Evolutionary conservation across 2,888 invertebrate species (phyloP).

Genomic region (Antheraea yamamai): DNA sequence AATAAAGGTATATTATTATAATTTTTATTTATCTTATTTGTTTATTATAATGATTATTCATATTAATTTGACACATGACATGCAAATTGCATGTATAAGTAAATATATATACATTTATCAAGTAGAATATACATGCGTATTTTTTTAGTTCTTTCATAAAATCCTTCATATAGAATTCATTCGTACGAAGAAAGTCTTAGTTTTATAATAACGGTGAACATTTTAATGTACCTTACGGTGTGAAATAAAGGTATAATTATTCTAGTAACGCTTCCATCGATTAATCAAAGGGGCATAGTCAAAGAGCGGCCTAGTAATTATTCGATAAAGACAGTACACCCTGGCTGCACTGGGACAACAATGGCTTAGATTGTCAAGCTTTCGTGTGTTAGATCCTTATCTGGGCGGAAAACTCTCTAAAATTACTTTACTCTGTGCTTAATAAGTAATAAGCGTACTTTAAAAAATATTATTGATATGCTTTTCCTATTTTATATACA

Average conservation of each 20-base stretch:
- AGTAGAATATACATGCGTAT: no score
- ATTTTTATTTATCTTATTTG: no score
- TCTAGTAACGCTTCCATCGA: neutral
- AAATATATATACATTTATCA: no score
- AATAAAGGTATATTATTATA: no score
- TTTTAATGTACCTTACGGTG: neutral
- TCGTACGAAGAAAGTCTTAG: no score
- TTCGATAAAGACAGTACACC: constrained; percentile 29
- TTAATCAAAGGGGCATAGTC: constrained; percentile 27
- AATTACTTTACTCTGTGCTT: constrained; percentile 13
- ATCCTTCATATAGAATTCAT: no score
- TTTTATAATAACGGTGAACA: no score
- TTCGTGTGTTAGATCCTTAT: constrained; percentile 61
- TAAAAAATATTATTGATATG: neutral
- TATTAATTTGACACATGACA: no score
- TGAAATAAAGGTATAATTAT: neutral
- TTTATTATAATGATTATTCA: no score
- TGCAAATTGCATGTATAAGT: no score
- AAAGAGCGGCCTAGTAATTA: constrained; percentile 36
- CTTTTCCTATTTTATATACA: no score
- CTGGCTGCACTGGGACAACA: constrained; percentile 31
- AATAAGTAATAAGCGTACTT: neutral
- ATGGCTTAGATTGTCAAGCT: constrained; percentile 36
- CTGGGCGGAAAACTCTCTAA: constrained; percentile 49
- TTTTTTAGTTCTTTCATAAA: no score